These are phyloP conservation scores for Oenanthe melanoleuca DNA, from an alignment of 2,113 vertebrate species.

Conservation along the genomic window DNA sequence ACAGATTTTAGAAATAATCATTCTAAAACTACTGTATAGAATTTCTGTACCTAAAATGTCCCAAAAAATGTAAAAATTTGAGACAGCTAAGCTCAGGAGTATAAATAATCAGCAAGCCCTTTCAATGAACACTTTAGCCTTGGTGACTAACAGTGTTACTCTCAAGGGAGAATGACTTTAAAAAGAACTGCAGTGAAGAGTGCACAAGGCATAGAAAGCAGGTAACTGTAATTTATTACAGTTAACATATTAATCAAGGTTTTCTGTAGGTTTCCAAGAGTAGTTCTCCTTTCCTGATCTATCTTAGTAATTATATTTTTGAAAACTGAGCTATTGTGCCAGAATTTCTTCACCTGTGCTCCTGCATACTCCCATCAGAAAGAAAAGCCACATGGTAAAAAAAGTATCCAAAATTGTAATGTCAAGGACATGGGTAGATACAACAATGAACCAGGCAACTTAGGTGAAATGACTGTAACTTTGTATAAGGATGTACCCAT, in stretches of 20 bases:
- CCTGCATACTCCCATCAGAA: background rate
- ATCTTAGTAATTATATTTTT: background rate
- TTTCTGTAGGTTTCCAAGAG: background rate
- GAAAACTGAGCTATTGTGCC: background rate
- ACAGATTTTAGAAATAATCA: background rate
- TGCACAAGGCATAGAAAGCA: background rate
- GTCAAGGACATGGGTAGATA: background rate
- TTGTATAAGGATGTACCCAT: background rate
- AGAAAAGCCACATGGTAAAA: fast-evolving
- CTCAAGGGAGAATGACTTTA: background rate
- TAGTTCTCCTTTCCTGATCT: background rate
- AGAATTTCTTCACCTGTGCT: background rate
- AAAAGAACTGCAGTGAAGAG: background rate
- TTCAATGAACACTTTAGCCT: background rate
- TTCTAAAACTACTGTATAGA: background rate
- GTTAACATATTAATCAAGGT: background rate
- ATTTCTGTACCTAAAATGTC: background rate
- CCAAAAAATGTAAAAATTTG: background rate
- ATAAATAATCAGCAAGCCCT: background rate
- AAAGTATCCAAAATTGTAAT: background rate
- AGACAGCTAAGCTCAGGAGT: background rate
- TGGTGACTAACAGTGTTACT: background rate
- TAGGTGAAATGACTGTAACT: background rate
- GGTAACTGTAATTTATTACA: background rate
- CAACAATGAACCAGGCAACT: background rate